Conservation (phyloP, 2,888 invertebrate genomes). For the Tenthredo amoena region DNA sequence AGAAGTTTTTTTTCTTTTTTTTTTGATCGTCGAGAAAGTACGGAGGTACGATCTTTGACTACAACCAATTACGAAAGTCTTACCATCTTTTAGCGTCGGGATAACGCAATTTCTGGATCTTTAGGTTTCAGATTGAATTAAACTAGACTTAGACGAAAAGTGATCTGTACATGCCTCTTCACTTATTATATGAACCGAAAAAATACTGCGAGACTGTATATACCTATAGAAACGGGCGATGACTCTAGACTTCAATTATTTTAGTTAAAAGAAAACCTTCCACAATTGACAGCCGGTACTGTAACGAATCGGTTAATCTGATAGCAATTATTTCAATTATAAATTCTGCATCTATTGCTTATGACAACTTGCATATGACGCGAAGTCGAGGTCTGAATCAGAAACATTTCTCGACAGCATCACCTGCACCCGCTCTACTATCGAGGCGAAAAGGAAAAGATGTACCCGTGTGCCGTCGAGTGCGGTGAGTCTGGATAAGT, state of each 20-base stretch:
- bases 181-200: neutral
- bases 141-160: neutral
- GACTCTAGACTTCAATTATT: neutral
- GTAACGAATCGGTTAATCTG: neutral
- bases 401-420: slow-evolving; percentile 33
- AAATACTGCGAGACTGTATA: neutral
- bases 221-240: neutral
- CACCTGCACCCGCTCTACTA: slow-evolving; percentile 52
- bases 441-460: slow-evolving; percentile 37
- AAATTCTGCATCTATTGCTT: neutral
- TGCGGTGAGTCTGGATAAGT: slow-evolving; percentile 41
- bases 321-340: neutral
- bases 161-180: neutral
- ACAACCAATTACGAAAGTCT: slow-evolving; percentile 1
- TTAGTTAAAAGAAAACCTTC: neutral
- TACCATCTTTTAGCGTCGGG: neutral
- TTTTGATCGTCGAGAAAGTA: neutral
- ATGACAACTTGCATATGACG: neutral
- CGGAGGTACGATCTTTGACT: neutral
- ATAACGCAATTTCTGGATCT: neutral
- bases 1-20: neutral
- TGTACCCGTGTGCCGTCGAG: slow-evolving; percentile 53
- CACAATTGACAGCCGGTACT: slow-evolving; percentile 8
- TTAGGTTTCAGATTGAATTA: neutral
- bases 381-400: neutral